These are phyloP conservation scores for Aleiodes sp. DNA, from an alignment of 1,140 invertebrate genomes.

Conservation along the genomic window DNA sequence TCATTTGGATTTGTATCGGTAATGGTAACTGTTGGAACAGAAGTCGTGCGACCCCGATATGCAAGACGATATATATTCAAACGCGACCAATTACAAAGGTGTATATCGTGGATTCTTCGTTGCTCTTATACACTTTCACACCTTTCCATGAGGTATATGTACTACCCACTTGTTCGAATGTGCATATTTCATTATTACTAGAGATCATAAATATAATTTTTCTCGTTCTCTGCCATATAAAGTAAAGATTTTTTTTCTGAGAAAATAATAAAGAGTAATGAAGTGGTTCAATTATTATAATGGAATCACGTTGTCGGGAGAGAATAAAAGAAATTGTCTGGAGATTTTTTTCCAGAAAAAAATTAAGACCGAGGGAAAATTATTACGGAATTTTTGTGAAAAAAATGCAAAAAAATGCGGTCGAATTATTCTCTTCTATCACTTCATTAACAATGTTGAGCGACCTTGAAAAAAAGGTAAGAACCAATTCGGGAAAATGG, in stretches of 20 bases:
- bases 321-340: too few relatives aligned
- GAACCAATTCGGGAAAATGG: too few relatives aligned
- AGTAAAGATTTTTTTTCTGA: neutral
- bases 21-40: conserved; percentile 23
- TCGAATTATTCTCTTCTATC: too few relatives aligned
- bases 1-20: neutral
- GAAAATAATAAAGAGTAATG: too few relatives aligned
- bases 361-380: too few relatives aligned
- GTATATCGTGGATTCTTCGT: conserved; percentile 33
- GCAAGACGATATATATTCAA: conserved; percentile 33
- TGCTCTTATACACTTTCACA: conserved; percentile 38
- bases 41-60: conserved; percentile 39
- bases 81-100: conserved; percentile 36
- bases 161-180: conserved; percentile 18
- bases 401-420: too few relatives aligned
- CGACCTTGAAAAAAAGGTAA: too few relatives aligned
- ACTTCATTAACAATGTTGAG: too few relatives aligned
- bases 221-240: neutral
- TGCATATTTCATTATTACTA: conserved; percentile 21
- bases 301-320: too few relatives aligned
- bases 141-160: conserved; percentile 31
- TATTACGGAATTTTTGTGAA: too few relatives aligned
- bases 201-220: neutral
- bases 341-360: too few relatives aligned
- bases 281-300: too few relatives aligned